These are phyloP conservation scores for Orius laevigatus DNA, from an alignment of 1,140 invertebrate genomes.

Conservation along the genomic window DNA sequence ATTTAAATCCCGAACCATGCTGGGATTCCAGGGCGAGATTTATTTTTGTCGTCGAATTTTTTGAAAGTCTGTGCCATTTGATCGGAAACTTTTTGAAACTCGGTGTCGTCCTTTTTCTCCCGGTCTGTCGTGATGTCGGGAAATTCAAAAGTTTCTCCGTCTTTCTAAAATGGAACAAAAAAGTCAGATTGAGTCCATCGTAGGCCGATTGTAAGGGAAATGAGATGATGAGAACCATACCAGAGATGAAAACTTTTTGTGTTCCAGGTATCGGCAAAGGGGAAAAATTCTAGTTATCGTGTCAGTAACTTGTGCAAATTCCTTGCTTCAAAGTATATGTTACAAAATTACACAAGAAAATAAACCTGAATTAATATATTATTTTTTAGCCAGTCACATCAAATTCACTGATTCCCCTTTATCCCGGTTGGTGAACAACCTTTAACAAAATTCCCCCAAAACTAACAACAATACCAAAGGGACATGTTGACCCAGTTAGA, in stretches of 20 bases:
- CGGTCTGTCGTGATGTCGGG: conserved; percentile 16
- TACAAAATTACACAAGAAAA: not conserved
- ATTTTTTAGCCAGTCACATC: too few relatives aligned
- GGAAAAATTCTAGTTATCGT: too few relatives aligned
- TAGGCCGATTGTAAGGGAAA: not conserved
- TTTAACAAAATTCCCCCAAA: too few relatives aligned
- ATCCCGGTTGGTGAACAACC: too few relatives aligned
- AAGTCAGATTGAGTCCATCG: too few relatives aligned
- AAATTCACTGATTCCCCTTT: too few relatives aligned
- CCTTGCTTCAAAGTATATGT: too few relatives aligned
- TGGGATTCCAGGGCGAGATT: conserved; percentile 16
- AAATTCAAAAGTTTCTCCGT: conserved; percentile 20
- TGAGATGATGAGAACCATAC: not conserved
- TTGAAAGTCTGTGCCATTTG: conserved; percentile 12
- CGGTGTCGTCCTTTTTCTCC: conserved; percentile 10
- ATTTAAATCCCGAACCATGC: conserved; percentile 15
- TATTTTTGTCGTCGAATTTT: conserved; percentile 15
- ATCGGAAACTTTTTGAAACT: conserved; percentile 8
- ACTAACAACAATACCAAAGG: too few relatives aligned
- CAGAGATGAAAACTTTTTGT: too few relatives aligned
- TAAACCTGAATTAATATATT: not conserved
- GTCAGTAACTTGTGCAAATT: too few relatives aligned
- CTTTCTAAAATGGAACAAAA: conserved; percentile 14
- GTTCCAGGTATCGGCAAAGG: too few relatives aligned
- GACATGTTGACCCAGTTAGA: too few relatives aligned